Evolutionary conservation across 92 coral and sea anemone genomes (phyloP).

Genomic region (Palythoa grandis): DNA sequence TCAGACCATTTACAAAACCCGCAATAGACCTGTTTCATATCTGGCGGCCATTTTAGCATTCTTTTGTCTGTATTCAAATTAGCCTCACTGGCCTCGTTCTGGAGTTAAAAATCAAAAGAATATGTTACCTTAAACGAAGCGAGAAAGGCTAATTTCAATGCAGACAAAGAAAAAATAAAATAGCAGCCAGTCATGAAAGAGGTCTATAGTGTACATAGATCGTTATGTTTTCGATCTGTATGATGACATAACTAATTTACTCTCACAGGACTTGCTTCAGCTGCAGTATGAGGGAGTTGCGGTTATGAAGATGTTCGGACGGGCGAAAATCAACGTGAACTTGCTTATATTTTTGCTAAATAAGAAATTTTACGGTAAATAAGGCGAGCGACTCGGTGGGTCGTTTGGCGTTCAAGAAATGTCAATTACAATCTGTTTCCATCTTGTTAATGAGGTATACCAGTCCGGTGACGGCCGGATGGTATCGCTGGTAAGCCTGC

Average conservation of each 20-base stretch:
- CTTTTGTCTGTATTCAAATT: no score
- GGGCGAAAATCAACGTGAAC: conserved; percentile 97
- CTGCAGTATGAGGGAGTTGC: conserved; percentile 99
- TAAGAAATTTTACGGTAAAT: conserved; percentile 99
- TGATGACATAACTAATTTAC: neutral
- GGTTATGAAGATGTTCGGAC: conserved; percentile 99
- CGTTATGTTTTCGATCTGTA: neutral
- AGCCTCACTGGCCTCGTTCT: no score
- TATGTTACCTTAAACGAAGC: no score
- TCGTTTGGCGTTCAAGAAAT: neutral
- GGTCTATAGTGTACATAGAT: no score
- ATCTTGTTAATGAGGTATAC: neutral
- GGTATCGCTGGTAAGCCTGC: neutral
- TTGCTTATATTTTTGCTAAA: conserved; percentile 90
- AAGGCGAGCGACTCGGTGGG: neutral
- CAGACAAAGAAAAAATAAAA: no score
- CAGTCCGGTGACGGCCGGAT: neutral
- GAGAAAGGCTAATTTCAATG: no score
- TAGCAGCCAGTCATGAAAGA: no score
- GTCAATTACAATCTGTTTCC: neutral
- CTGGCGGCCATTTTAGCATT: no score
- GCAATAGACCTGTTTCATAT: no score
- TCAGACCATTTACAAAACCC: no score
- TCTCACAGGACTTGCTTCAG: conserved; percentile 90
- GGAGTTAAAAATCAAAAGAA: no score